Base-by-base conservation (phyloP, 1,140 invertebrate genomes). In the Drosophila prosaltans region DNA sequence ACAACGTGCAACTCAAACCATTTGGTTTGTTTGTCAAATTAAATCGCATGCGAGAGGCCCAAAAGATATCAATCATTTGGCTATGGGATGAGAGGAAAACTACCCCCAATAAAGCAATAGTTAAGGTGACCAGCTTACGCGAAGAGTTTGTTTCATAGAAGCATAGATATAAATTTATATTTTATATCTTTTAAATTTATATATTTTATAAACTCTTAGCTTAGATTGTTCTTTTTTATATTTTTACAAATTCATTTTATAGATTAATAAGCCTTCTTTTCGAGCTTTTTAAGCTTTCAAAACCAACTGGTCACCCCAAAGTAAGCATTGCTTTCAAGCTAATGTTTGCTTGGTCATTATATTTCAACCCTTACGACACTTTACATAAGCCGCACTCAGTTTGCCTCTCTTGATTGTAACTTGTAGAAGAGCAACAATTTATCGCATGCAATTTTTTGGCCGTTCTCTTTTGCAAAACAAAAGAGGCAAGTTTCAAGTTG, bases 21-120 rank as follows among this genome's bases (percentile, higher is more conserved):
- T 76, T 88, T 84, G 81, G 21, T 41, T 36, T 36, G 61, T n/a
- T 48, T 10, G 26, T 1, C 60, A 39, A 39, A 4, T 28, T 26
- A 70, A 73, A 82, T 86, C 76, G 83, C 82, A 86, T 86, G 82
- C 65, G 83, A 86, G 60, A 80, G 9, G 21, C 26, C 7, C 21
- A 21, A 21, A 45, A 48, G 16, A 21, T 48, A 48, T 48, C 45
- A 48, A 48, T 51, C 45, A 51, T 10, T 8, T 51, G 21, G 45
- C 2, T 10, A 11, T 9, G 40, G 10, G 21, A 5, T 61, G 8
- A 11, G 41, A 48, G 51, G n/a, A 3, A 55, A 71, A 16, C 75
- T 68, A 88, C 82, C 82, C 82, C 70, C 32, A 54, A 40, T 21
- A 11, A 30, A n/a, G 1, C 3, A 1, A 26, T 24, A 21, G n/a